Evolutionary conservation across 2,797 vertebrate species (phyloP).

Genomic region (Coregonus suidteri): DNA sequence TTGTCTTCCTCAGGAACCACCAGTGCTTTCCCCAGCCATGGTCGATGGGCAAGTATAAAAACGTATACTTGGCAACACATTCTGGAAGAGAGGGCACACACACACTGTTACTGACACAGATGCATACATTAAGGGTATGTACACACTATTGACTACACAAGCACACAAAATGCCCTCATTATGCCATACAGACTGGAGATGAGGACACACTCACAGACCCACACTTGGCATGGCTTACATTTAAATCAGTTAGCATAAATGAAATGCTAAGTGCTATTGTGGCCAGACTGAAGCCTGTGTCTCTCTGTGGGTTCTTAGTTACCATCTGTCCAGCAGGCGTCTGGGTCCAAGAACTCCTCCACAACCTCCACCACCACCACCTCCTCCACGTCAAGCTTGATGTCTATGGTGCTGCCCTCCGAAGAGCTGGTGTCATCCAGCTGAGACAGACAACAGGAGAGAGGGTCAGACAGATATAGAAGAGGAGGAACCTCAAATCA

Average conservation of each 20-base stretch:
- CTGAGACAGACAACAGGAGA: slow-evolving; percentile 61
- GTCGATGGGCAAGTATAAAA: slow-evolving; percentile 92
- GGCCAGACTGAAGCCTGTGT: background rate
- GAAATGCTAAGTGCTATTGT: background rate
- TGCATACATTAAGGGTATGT: slow-evolving; percentile 3
- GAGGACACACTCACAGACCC: slow-evolving; percentile 1
- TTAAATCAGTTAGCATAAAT: background rate
- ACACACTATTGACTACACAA: slow-evolving; percentile 1
- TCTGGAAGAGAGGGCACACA: slow-evolving; percentile 69
- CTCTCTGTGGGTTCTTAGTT: background rate
- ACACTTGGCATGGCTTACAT: background rate
- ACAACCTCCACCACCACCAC: slow-evolving; percentile 92
- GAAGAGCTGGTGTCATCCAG: slow-evolving; percentile 96
- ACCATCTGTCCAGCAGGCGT: slow-evolving; percentile 96
- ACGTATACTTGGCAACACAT: slow-evolving; percentile 91
- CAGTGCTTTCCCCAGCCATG: slow-evolving; percentile 93
- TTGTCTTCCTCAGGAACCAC: slow-evolving; percentile 98
- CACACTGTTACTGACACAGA: slow-evolving; percentile 32
- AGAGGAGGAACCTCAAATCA: background rate
- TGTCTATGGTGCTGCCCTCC: slow-evolving; percentile 97
- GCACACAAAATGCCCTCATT: slow-evolving; percentile 6
- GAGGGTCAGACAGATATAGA: slow-evolving; percentile 10
- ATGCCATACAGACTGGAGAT: background rate
- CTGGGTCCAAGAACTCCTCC: slow-evolving; percentile 95
- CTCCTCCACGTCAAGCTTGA: slow-evolving; percentile 94